Conservation (phyloP, 2,797 vertebrate species). For the Rhinatrema bivittatum region DNA sequence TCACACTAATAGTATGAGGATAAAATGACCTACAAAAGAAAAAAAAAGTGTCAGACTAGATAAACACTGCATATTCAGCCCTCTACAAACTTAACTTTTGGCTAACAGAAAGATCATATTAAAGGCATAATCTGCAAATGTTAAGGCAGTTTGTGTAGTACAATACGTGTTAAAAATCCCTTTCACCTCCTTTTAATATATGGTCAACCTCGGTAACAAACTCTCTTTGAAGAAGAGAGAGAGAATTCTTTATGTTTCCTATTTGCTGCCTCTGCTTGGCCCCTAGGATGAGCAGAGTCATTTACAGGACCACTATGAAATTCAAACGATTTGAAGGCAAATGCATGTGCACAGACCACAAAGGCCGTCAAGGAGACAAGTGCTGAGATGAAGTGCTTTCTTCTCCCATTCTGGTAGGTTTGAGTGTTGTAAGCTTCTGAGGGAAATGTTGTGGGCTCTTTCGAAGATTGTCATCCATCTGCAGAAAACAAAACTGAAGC, state of each 20-base stretch:
- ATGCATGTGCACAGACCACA: neutral
- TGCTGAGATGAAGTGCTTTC: conserved; percentile 54
- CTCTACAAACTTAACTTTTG: conserved; percentile 25
- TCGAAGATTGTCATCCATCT: conserved; percentile 98
- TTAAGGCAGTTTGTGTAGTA: conserved; percentile 22
- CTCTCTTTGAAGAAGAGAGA: conserved; percentile 15
- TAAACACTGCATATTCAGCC: conserved; percentile 19
- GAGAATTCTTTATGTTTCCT: conserved; percentile 8
- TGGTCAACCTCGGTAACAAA: conserved; percentile 20
- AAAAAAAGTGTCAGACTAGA: conserved; percentile 19
- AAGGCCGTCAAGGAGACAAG: conserved; percentile 46
- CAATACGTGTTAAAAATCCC: conserved; percentile 6
- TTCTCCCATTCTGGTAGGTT: conserved; percentile 57
- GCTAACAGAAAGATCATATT: conserved; percentile 28
- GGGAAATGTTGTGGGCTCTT: conserved; percentile 91
- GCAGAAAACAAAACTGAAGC: conserved; percentile 41
- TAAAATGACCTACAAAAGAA: conserved; percentile 28
- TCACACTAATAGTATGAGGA: conserved; percentile 15
- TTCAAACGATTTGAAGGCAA: conserved; percentile 19
- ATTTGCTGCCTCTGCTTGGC: conserved; percentile 15
- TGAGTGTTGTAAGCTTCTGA: conserved; percentile 68
- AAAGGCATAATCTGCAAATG: conserved; percentile 22
- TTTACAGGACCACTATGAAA: conserved; percentile 10
- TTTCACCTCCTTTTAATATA: conserved; percentile 19
- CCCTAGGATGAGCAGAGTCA: conserved; percentile 14